Percentiles rank a stretch among this genome's conserved stretches.
These are phyloP conservation scores for Bos javanicus DNA, from an alignment of 2,113 vertebrate genomes.

Conservation along the genomic window DNA sequence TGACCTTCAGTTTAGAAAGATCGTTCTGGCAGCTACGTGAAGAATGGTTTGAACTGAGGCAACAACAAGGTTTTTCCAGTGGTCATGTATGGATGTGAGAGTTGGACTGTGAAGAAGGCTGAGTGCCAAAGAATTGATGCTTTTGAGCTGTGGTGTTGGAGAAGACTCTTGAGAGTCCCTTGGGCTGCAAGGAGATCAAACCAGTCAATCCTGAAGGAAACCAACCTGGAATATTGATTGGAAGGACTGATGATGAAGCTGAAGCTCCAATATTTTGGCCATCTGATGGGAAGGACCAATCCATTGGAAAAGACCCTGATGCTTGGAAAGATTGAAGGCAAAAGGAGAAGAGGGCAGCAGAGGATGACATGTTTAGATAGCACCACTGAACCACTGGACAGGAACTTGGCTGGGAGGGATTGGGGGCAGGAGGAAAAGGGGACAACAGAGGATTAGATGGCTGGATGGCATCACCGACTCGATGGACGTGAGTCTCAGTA, in stretches of 20 bases:
- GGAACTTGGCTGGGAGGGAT: background rate
- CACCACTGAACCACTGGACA: background rate
- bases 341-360: background rate
- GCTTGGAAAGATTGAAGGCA: background rate
- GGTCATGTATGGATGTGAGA: background rate
- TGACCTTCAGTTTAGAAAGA: background rate
- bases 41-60: background rate
- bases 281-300: background rate
- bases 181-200: background rate
- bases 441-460: too few species aligned
- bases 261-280: background rate
- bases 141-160: background rate
- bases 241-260: background rate
- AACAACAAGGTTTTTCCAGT: background rate
- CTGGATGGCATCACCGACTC: too few species aligned
- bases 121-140: background rate
- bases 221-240: background rate
- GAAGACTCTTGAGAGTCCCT: background rate
- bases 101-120: background rate
- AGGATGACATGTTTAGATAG: background rate
- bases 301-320: background rate
- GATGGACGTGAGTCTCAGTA: too few species aligned
- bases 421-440: too few species aligned
- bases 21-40: background rate
- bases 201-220: background rate